Percentiles rank a stretch among this genome's conserved stretches.
Conservation (phyloP, 2,113 vertebrate species). For the Dipodomys ordii region DNA sequence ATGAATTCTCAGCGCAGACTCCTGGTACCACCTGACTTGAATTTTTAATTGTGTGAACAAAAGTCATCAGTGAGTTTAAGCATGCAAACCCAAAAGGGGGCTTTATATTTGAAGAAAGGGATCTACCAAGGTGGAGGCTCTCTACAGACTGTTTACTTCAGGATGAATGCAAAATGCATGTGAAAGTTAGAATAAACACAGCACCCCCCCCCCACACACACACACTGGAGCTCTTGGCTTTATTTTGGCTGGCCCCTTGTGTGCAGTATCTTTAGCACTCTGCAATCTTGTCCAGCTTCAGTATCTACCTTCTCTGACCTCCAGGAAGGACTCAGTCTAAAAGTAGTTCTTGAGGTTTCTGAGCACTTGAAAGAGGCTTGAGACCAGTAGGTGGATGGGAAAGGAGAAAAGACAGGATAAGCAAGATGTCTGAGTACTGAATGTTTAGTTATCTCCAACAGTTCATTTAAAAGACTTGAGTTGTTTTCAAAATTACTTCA, state of each 20-base stretch:
- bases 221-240: background rate
- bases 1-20: conserved; percentile 8
- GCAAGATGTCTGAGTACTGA: conserved; percentile 10
- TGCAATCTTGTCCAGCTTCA: background rate
- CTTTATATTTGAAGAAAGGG: background rate
- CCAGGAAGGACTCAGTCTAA: background rate
- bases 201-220: background rate
- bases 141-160: background rate
- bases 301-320: background rate
- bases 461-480: conserved; percentile 12
- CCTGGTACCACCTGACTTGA: background rate
- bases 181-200: background rate
- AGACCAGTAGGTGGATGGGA: background rate
- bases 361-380: conserved; percentile 12
- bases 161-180: background rate
- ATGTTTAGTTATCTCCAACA: conserved; percentile 42
- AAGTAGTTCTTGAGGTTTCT: conserved; percentile 43
- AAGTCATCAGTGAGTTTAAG: conserved; percentile 10
- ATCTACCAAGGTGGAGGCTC: background rate
- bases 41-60: conserved; percentile 19
- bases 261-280: background rate
- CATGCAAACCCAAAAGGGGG: background rate
- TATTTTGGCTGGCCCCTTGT: background rate
- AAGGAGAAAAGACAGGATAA: background rate
- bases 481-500: conserved; percentile 49